phyloP scores from a whole-genome alignment of 2,113 vertebrate genomes.

The Chamaetylas fuelleborni region DNA sequence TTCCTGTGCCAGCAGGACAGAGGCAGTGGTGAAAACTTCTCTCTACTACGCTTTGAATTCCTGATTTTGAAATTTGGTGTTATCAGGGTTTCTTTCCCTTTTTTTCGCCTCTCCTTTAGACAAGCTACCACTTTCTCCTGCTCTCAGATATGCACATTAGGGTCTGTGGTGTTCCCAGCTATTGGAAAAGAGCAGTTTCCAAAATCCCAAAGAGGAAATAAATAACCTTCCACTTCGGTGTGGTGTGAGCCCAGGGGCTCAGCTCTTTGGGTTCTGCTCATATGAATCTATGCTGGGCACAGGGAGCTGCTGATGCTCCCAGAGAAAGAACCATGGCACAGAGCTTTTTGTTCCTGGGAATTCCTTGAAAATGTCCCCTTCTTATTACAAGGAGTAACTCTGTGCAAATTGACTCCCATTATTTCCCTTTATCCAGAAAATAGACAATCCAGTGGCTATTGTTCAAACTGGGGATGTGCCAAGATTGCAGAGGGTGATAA shows the following conservation, averaged over 20 bases:
- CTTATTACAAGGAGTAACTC: not conserved
- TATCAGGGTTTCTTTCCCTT: not conserved
- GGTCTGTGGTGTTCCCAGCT: not conserved
- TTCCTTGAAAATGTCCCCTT: not conserved
- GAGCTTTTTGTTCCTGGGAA: not conserved
- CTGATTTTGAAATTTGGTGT: not conserved
- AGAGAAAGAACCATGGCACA: not conserved
- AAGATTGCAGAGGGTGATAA: conserved; percentile 11
- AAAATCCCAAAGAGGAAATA: not conserved
- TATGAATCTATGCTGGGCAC: not conserved
- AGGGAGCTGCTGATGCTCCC: not conserved
- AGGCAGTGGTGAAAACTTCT: not conserved
- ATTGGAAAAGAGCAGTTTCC: not conserved
- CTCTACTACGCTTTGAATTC: not conserved
- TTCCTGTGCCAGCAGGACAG: not conserved
- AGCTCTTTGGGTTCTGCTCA: not conserved
- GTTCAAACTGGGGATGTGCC: conserved; percentile 26
- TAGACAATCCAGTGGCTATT: not conserved
- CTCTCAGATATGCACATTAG: not conserved
- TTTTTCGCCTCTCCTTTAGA: not conserved
- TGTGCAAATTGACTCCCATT: not conserved
- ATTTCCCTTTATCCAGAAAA: conserved; percentile 12
- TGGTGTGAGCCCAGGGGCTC: not conserved
- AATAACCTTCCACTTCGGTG: not conserved
- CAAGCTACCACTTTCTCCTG: not conserved